Percentiles rank a stretch among this genome's conserved stretches.
Evolutionary conservation across 2,113 vertebrate genomes (phyloP).

Genomic region (Anolis sagrei): DNA sequence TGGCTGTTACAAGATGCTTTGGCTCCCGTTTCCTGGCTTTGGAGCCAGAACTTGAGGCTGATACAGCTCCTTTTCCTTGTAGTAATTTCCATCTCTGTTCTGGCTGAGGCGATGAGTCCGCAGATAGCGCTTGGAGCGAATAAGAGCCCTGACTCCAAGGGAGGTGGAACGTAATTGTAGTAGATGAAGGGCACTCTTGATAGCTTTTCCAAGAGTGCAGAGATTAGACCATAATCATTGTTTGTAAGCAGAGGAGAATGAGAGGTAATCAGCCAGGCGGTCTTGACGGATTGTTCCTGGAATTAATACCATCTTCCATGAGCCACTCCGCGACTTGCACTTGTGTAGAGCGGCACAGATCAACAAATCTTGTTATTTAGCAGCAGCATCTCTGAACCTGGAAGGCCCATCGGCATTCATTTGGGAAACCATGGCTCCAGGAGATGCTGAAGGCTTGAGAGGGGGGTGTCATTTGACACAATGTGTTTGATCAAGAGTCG

Average conservation of each 20-base stretch:
- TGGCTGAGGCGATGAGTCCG: conserved; percentile 58
- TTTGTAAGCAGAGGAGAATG: conserved; percentile 76
- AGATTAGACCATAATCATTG: conserved; percentile 76
- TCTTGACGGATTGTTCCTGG: conserved; percentile 61
- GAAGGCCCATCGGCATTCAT: background rate
- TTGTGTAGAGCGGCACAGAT: background rate
- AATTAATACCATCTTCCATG: conserved; percentile 71
- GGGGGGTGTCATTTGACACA: background rate
- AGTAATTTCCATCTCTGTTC: conserved; percentile 61
- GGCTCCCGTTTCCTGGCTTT: conserved; percentile 46
- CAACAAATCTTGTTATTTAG: conserved; percentile 48
- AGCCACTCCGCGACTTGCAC: too few species aligned
- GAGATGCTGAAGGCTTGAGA: background rate
- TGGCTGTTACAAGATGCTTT: conserved; percentile 35
- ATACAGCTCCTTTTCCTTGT: conserved; percentile 24
- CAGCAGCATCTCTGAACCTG: fast-evolving
- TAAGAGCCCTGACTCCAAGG: conserved; percentile 63
- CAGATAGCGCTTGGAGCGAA: conserved; percentile 61
- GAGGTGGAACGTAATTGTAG: conserved; percentile 68
- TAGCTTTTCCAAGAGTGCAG: conserved; percentile 72
- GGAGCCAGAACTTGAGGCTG: conserved; percentile 45
- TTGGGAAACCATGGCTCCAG: background rate
- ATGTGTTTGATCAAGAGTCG: background rate
- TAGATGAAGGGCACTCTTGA: conserved; percentile 68
- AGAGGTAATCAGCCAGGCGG: conserved; percentile 72